Evolutionary conservation across 2,797 vertebrate genomes (phyloP).

Genomic region (Sebastes cheni): DNA sequence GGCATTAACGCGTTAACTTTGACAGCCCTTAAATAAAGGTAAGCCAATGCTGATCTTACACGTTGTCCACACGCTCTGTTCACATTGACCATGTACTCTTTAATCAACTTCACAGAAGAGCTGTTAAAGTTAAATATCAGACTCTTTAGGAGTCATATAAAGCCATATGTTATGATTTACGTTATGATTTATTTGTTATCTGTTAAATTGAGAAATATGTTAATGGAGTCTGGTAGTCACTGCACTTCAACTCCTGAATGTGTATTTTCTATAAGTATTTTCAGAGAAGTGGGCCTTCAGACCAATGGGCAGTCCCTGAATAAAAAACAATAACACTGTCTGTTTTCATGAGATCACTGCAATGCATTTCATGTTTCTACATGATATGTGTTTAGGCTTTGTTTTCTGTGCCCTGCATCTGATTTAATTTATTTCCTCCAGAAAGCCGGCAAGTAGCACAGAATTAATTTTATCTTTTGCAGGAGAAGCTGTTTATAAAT

Average conservation of each 20-base stretch:
- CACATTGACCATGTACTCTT: background rate
- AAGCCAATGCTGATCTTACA: background rate
- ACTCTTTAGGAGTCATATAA: no score
- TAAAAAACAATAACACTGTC: no score
- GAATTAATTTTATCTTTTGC: background rate
- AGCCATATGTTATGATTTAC: no score
- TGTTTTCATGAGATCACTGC: background rate
- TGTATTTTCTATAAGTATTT: no score
- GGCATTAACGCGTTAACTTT: no score
- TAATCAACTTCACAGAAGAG: background rate
- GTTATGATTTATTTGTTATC: no score
- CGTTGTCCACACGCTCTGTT: background rate
- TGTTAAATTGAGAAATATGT: no score
- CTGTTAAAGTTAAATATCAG: background rate
- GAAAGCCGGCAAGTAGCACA: background rate
- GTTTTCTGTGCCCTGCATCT: background rate
- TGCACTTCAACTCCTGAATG: no score
- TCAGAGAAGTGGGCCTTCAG: no score
- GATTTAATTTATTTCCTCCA: background rate
- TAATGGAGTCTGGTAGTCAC: no score
- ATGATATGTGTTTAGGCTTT: background rate
- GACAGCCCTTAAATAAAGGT: background rate
- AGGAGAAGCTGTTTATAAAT: background rate
- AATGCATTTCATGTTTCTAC: background rate
- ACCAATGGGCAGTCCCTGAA: no score